These are phyloP conservation scores for Pterocles gutturalis DNA, from an alignment of 2,113 vertebrate species.

Conservation along the genomic window DNA sequence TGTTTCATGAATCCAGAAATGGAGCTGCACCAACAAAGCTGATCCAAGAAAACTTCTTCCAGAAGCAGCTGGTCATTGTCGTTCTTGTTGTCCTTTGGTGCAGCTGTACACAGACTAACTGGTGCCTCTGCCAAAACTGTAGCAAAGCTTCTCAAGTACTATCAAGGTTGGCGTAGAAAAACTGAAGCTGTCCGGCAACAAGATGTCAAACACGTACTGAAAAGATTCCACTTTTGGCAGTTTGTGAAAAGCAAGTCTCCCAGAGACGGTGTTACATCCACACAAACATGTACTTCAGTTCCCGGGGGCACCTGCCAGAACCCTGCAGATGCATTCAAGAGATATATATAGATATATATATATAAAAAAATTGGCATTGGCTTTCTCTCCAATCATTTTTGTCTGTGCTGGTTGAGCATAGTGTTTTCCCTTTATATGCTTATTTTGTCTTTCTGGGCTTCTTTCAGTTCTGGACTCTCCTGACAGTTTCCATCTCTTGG, in stretches of 20 bases:
- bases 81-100: neutral
- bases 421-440: neutral
- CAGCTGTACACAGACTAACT: conserved; percentile 33
- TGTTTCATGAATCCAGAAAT: conserved; percentile 29
- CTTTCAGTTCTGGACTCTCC: neutral
- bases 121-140: conserved; percentile 29
- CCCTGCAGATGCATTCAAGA: neutral
- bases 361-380: neutral
- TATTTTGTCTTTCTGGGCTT: neutral
- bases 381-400: neutral
- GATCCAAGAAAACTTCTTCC: conserved; percentile 49
- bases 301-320: neutral
- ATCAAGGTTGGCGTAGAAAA: neutral
- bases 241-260: neutral
- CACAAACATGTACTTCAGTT: neutral
- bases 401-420: neutral
- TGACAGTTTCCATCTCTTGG: neutral
- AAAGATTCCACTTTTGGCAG: neutral
- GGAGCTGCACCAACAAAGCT: neutral
- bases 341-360: neutral
- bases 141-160: neutral
- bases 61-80: conserved; percentile 48
- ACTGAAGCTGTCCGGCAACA: neutral
- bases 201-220: rapidly evolving
- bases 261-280: neutral